Evolutionary conservation across 2,113 vertebrate species (phyloP), one percentile per base, ranked within the genome.

Genomic region (Tupaia tana): DNA sequence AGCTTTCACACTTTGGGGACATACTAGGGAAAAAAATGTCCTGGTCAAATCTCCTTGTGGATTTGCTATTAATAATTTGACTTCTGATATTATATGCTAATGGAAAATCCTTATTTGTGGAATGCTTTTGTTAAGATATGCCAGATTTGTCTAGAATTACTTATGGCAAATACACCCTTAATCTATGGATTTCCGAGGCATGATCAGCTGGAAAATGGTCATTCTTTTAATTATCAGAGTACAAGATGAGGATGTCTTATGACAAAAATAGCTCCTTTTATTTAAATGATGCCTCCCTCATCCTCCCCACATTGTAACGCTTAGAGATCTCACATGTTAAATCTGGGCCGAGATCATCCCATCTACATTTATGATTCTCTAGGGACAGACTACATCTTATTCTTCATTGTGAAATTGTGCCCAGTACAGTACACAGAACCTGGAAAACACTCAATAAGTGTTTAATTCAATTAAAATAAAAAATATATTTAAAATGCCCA

Each of bases 201-300:
- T 25, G 56, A 15, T 6, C 61, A 90, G 71, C 7, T 80, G 31
- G 58, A 78, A 89, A 91, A 94, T 81, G n/a, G n/a, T 63, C n/a
- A 86, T 94, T n/a, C n/a, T 83, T 93, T 70, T 89, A 83, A 64
- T 79, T 69, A 83, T 91, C 31, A 88, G 22, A 70, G 24, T 70
- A 56, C 27, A 82, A 78, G 82, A 61, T 86, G 25, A 91, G 75
- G 43, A 93, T 80, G 9, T 79, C 66, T 93, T 4, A 61, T 69
- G 43, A 67, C 15, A 80, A 94, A 87, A 79, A 52, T 31, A 59
- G 58, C 43, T 85, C 14, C 22, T 63, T 77, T 85, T 63, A 16
- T 83, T 24, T 59, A 75, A 75, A 14, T n/a, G 70, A 88, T 81
- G 16, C 14, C 31, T 13, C 24, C 4, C 58, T 22, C 22, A 3